Base-by-base conservation (phyloP, 2,888 invertebrate species). In the Unio pictorum region DNA sequence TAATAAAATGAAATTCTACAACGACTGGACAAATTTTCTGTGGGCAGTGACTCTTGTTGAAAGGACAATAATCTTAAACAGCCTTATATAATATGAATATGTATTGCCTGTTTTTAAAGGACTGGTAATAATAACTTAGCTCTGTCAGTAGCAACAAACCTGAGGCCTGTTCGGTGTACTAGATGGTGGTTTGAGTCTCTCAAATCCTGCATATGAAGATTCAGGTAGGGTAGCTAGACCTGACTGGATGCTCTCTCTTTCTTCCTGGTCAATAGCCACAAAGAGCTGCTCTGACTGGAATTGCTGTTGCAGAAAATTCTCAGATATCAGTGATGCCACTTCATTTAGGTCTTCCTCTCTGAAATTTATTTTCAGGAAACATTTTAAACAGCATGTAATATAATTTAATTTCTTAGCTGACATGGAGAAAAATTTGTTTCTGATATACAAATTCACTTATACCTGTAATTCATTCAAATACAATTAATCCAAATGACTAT, bases 131-230 rank as follows among this genome's bases (percentile, higher is more conserved):
- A 34, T 34, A 45, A 59, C 17, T 18, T 59, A 59, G 17, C 59
- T 59, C 45, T 15, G 15, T 7, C 34, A 45, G 45, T 2, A 15
- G 11, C 20, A 45, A 56, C 60, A 59, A 76, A 81, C 84, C 74
- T 75, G 74, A 28, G 74, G 78, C 74, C 76, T 84, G 59, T 78
- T 83, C 15, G 86, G 86, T 7, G 86, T 86, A 66, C 84, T 86
- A 55, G 84, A 81, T 17, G 82, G 81, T 28, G 82, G 80, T 34
- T 79, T 79, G 34, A 79, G 77, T 70, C 76, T 76, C 62, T 78
- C 81, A 78, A 85, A 84, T 11, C 83, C 81, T 55, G 84, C 81
- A 69, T 84, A 85, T 1, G 84, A 84, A 4, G 85, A 84, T 57
- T 84, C 84, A 23, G 85, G 83, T 26, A 82, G 72, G 8, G 84